Evolutionary conservation across 2,888 invertebrate genomes (phyloP).

Genomic region (Coelinius sp.): DNA sequence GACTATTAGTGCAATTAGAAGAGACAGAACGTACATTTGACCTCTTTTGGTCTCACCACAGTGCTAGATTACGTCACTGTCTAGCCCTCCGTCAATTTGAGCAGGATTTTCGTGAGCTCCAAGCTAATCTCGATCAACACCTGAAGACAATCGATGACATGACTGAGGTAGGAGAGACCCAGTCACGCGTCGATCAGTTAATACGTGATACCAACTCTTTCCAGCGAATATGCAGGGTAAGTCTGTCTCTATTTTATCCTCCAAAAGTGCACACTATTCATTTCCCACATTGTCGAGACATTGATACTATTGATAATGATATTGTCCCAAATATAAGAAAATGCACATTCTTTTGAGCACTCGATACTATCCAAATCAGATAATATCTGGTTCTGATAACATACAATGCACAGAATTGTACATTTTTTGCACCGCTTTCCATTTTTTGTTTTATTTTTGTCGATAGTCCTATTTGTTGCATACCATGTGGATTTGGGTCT

Average conservation of each 20-base stretch:
- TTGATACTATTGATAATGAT: background rate
- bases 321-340: background rate
- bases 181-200: slow-evolving; percentile 83
- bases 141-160: slow-evolving; percentile 85
- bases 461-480: slow-evolving; percentile 71
- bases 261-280: background rate
- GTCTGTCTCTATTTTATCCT: slow-evolving; percentile 49
- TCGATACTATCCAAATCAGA: background rate
- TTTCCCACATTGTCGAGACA: background rate
- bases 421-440: slow-evolving; percentile 68
- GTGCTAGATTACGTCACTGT: slow-evolving; percentile 90
- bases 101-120: slow-evolving; percentile 93
- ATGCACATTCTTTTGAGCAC: slow-evolving; percentile 11
- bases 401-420: slow-evolving; percentile 61
- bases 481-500: slow-evolving; percentile 71
- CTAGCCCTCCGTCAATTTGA: slow-evolving; percentile 93
- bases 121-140: slow-evolving; percentile 85
- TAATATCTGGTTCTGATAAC: slow-evolving; percentile 17
- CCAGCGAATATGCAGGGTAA: slow-evolving; percentile 80
- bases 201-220: slow-evolving; percentile 84
- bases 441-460: slow-evolving; percentile 62
- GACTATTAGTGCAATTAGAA: slow-evolving; percentile 91
- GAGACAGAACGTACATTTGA: slow-evolving; percentile 96
- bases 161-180: slow-evolving; percentile 93
- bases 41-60: slow-evolving; percentile 94